phyloP scores from a whole-genome alignment of 2,113 vertebrate genomes.

The Malurus elegans region DNA sequence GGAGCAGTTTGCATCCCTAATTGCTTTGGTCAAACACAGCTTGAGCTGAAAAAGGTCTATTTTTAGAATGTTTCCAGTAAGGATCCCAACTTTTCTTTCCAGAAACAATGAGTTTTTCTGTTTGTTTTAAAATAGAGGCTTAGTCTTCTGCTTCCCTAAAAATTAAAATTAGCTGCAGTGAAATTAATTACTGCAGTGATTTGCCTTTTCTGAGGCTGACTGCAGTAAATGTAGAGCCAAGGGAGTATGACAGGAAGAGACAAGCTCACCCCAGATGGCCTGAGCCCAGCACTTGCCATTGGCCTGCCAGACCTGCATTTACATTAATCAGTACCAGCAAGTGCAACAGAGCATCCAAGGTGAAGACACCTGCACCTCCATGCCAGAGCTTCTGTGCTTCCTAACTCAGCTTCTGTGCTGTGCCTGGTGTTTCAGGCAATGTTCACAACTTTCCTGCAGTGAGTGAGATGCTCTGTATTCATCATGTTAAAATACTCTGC shows the following conservation, averaged over 20 bases:
- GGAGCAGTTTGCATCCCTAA: not conserved
- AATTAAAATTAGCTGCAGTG: not conserved
- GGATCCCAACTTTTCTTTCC: not conserved
- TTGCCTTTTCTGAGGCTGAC: not conserved
- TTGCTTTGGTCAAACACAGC: not conserved
- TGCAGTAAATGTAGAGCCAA: not conserved
- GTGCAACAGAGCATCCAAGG: not conserved
- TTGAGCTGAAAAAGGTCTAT: not conserved
- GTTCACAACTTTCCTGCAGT: not conserved
- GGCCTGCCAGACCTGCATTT: not conserved
- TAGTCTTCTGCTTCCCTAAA: not conserved
- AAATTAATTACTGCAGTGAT: constrained; percentile 1
- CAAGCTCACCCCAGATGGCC: not conserved
- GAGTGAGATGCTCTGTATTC: not conserved
- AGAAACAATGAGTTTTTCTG: constrained; percentile 23
- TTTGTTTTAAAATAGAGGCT: constrained; percentile 20
- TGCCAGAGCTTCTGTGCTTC: not conserved
- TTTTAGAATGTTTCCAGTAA: constrained; percentile 36
- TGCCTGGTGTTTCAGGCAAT: not conserved
- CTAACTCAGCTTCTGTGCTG: not conserved
- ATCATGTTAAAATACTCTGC: not conserved
- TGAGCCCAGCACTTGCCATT: not conserved
- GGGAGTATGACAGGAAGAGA: not conserved
- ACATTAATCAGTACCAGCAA: not conserved
- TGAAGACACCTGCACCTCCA: not conserved